Percentiles rank a stretch among this genome's conserved stretches.
Evolutionary conservation across 2,113 vertebrate species (phyloP).

Genomic region (Picathartes gymnocephalus): DNA sequence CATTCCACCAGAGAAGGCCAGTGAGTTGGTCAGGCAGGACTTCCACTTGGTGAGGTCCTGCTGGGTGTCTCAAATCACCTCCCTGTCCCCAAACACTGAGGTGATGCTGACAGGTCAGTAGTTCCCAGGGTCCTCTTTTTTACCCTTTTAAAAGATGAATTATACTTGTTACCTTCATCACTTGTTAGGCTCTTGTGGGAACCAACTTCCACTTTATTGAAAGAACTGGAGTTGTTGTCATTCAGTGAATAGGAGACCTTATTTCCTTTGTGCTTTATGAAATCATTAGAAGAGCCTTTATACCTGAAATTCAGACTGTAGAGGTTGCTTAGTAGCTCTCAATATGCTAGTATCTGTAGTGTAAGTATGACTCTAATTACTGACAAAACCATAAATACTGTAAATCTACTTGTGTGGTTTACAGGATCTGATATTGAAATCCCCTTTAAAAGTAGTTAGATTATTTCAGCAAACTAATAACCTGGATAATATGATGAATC

Average conservation of each 20-base stretch:
- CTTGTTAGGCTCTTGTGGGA: neutral
- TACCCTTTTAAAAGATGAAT: neutral
- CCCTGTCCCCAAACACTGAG: neutral
- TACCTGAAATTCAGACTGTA: neutral
- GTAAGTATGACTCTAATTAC: neutral
- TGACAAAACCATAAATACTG: neutral
- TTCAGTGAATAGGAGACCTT: slow-evolving; percentile 3
- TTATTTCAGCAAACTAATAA: neutral
- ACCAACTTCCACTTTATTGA: neutral
- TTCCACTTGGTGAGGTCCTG: neutral
- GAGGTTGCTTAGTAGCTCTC: neutral
- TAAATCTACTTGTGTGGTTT: neutral
- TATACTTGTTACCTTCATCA: neutral
- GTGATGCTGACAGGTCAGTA: neutral
- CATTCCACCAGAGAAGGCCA: neutral
- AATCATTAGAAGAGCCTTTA: neutral
- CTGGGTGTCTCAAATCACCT: neutral
- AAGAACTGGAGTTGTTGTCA: neutral
- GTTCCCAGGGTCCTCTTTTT: neutral
- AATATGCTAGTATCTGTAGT: neutral
- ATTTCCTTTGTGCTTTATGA: neutral
- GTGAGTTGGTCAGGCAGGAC: neutral
- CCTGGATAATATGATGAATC: neutral
- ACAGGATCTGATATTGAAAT: neutral
- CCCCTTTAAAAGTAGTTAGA: neutral